Base-by-base conservation (phyloP, 2,888 invertebrate species). In the Priocnemis perturbator region DNA sequence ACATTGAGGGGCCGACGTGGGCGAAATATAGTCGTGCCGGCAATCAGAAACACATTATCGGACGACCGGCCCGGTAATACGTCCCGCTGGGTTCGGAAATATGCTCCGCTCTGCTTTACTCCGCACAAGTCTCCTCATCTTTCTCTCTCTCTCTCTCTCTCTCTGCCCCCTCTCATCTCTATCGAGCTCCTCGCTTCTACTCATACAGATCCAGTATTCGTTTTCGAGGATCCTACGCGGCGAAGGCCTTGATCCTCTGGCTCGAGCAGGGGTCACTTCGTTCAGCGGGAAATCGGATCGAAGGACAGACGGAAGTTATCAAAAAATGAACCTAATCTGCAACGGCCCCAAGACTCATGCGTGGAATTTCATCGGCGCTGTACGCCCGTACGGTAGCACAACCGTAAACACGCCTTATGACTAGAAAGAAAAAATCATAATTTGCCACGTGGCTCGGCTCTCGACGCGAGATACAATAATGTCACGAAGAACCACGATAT, bases 21-120 rank as follows among this genome's bases (percentile, higher is more conserved):
- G 69, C 67, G 76, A 74, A 63, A 67, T 82, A 82, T 79, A 84
- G 82, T 81, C 81, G 75, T 73, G 79, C 72, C 82, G 81, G 85
- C 86, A 87, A 87, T 88, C 87, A 87, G 85, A 88, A 88, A 87
- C 83, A 81, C 88, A 88, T 88, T 88, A 87, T 86, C 83, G 83
- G 79, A 80, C 83, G 80, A 82, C 76, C 83, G 79, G 76, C 60
- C 68, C 62, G 77, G 81, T 84, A 83, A 83, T 85, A 82, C 82
- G 80, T 85, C 86, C 86, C 80, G 85, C 85, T 85, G 83, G 70
- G 85, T 70, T 79, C 76, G 80, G 79, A 84, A 85, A 84, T 81
- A 81, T 81, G 76, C 67, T 68, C 50, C 48, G 68, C 69, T 70
- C 67, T 79, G 68, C 69, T 78, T 74, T 72, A 70, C 70, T 71